Conservation (phyloP, 2,113 vertebrate genomes). For the Reinhardtius hippoglossoides region DNA sequence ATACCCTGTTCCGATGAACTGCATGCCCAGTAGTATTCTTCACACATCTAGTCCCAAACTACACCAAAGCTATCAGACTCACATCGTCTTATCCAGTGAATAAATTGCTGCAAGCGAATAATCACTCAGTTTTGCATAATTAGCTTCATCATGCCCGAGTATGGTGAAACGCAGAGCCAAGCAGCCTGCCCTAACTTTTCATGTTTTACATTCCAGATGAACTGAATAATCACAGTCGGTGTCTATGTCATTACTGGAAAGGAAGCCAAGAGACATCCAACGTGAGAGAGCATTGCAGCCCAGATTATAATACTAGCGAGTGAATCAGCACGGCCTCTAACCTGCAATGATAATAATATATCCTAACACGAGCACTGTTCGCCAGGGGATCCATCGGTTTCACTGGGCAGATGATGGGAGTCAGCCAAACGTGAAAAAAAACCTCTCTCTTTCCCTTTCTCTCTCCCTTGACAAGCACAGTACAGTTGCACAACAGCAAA, state of each 20-base stretch:
- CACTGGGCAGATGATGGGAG: conserved; percentile 48
- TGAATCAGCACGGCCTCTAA: conserved; percentile 45
- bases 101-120: conserved; percentile 5
- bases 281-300: background rate
- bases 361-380: conserved; percentile 39
- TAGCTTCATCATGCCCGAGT: background rate
- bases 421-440: conserved; percentile 33
- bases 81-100: background rate
- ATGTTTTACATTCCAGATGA: conserved; percentile 20
- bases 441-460: background rate
- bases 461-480: conserved; percentile 12
- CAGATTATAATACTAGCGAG: conserved; percentile 7
- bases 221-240: conserved; percentile 37
- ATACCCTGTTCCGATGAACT: background rate
- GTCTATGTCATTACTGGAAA: conserved; percentile 36
- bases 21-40: background rate
- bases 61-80: background rate
- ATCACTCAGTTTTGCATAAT: conserved; percentile 3
- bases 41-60: conserved; percentile 1
- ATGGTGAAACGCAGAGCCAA: conserved; percentile 9
- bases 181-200: conserved; percentile 17
- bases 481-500: conserved; percentile 14
- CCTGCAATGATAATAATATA: conserved; percentile 37
- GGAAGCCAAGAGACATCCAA: conserved; percentile 16
- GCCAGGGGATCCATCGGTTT: conserved; percentile 51